These are phyloP conservation scores for Yasuhikotakia modesta DNA, from an alignment of 2,797 vertebrate species.

Conservation along the genomic window DNA sequence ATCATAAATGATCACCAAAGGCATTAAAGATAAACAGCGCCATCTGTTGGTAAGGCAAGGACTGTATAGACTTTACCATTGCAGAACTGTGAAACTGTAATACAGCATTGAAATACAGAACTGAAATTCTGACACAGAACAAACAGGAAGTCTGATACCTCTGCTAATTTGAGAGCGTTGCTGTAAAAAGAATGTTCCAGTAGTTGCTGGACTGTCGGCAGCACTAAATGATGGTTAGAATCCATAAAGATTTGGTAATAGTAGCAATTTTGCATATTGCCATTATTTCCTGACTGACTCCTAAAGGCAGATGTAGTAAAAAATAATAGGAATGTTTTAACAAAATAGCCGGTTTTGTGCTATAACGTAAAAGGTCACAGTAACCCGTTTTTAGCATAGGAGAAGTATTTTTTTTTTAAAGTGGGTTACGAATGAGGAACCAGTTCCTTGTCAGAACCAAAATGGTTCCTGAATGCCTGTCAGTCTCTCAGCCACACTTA, in stretches of 20 bases:
- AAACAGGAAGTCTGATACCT: conserved; percentile 62
- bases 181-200: conserved; percentile 79
- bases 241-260: conserved; percentile 83
- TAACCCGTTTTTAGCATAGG: too few relatives aligned
- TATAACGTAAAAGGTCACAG: not conserved
- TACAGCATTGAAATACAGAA: too few relatives aligned
- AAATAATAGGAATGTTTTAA: too few relatives aligned
- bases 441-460: too few relatives aligned
- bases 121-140: not conserved
- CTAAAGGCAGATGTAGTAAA: not conserved
- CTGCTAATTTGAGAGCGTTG: conserved; percentile 70
- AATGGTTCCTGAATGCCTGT: too few relatives aligned
- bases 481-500: too few relatives aligned
- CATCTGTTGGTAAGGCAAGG: conserved; percentile 58
- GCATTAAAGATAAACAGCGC: conserved; percentile 46
- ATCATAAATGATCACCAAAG: not conserved
- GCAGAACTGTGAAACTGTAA: not conserved
- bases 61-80: not conserved
- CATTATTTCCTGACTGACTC: conserved; percentile 67
- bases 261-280: conserved; percentile 76
- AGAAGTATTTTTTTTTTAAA: too few relatives aligned
- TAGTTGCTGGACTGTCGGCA: conserved; percentile 78
- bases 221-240: conserved; percentile 75
- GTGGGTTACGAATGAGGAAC: too few relatives aligned
- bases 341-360: not conserved